These are phyloP conservation scores for Musca domestica DNA, from an alignment of 1,140 invertebrate genomes.

Conservation along the genomic window DNA sequence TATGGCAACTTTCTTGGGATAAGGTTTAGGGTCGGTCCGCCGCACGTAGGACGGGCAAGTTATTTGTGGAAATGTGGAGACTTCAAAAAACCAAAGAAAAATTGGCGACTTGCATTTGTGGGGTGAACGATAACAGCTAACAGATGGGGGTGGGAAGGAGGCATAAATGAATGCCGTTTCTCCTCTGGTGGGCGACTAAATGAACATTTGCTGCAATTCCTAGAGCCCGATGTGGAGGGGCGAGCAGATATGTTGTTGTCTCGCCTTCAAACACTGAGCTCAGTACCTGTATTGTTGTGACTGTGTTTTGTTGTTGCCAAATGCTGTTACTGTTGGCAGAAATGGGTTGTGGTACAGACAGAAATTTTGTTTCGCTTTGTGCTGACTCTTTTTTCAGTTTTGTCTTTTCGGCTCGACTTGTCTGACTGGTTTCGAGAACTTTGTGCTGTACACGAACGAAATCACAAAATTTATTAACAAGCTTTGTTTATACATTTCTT, in stretches of 20 bases:
- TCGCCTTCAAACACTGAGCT: background rate
- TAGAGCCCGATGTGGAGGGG: background rate
- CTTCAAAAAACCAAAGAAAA: background rate
- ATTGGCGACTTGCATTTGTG: background rate
- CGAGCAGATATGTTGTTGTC: background rate
- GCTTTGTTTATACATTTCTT: no score
- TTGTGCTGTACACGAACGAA: no score
- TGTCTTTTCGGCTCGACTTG: no score
- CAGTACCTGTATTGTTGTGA: background rate
- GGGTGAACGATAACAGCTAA: background rate
- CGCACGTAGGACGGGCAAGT: background rate
- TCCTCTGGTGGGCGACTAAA: conserved; percentile 5
- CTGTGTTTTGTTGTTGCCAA: background rate
- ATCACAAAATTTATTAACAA: no score
- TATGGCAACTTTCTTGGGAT: background rate
- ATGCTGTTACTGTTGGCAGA: background rate
- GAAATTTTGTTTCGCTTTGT: no score
- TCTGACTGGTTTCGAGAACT: no score
- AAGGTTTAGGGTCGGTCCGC: background rate
- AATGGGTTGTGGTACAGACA: conserved; percentile 1
- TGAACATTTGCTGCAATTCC: background rate
- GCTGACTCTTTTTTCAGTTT: no score
- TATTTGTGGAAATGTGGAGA: background rate
- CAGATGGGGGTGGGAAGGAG: background rate
- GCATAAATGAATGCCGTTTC: background rate